Evolutionary conservation across 2,113 vertebrate species (phyloP), one percentile per base, ranked within the genome.

Genomic region (Baryphthengus martii): DNA sequence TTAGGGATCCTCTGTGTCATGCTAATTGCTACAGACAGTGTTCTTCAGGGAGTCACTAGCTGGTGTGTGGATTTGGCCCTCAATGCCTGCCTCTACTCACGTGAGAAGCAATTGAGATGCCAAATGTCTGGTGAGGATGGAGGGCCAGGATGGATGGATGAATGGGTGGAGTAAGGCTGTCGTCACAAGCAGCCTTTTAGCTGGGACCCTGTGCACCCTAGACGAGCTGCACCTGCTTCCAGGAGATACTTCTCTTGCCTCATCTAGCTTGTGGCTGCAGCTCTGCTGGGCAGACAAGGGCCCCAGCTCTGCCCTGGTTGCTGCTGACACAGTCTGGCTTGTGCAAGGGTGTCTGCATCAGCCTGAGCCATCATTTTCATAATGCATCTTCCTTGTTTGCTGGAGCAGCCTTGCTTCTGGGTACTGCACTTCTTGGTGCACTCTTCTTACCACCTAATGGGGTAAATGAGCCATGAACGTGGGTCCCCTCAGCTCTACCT

Each of bases 381-480:
- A 11, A 23, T 3, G 6, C 13, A 7, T 8, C 13, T 42, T 85
- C 49, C n/a, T 23, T 72, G 33, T 19, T 45, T 66, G 44, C 42
- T 26, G 37, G 31, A 47, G 71, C 35, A 20, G 52, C 28, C 39
- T 52, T 55, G 39, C 28, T 53, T n/a, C 26, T 52, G 31, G 28
- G n/a, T 53, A 6, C 39, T n/a, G 62, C 2, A 2, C 9, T 58
- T 33, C 50, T 25, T 42, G 31, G 58, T 33, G 40, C 61, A 4
- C 3, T 12, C 35, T 31, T 33, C 11, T 26, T 19, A 4, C 25
- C 8, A 24, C 39, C 65, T 31, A 26, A 24, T 9, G 15, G 13
- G n/a, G 13, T 25, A 13, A 31, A 18, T 33, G 9, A 23, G 23
- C 40, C 0, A 1, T 12, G 21, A 40, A 23, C 0, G 1, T 6